Conservation (phyloP, 2,113 vertebrate genomes). For the Formicarius rufipectus region DNA sequence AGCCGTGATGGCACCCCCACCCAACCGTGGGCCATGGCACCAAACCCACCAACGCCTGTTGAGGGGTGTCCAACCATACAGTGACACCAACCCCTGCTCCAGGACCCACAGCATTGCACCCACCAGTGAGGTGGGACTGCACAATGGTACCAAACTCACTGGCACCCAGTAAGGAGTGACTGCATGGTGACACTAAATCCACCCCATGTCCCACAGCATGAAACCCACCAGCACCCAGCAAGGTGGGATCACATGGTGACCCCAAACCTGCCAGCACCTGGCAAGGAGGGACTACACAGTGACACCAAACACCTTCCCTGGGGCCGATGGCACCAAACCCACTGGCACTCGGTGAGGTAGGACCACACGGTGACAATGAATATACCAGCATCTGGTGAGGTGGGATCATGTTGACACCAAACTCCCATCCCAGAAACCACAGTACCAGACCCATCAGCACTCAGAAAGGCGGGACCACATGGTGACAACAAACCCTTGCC, state of each 20-base stretch:
- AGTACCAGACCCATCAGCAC: neutral
- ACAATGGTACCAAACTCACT: neutral
- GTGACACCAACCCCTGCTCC: neutral
- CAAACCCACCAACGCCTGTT: neutral
- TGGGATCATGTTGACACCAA: neutral
- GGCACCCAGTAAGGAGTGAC: too few species aligned
- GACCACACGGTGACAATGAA: neutral
- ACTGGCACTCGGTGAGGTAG: rapidly evolving
- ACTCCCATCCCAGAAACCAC: neutral
- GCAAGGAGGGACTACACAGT: neutral
- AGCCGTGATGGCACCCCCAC: neutral
- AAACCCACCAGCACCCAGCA: neutral
- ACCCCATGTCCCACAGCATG: neutral
- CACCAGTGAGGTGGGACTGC: neutral
- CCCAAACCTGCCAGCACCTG: neutral
- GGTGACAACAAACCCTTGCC: neutral
- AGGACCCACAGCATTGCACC: neutral
- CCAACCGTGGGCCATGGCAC: neutral
- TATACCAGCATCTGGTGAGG: neutral
- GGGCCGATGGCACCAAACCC: neutral
- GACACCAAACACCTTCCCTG: neutral
- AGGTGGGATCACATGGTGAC: neutral
- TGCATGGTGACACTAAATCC: neutral
- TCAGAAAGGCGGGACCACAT: rapidly evolving
- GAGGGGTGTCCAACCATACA: neutral